Percentiles rank a stretch among this genome's conserved stretches.
phyloP scores from a whole-genome alignment of 2,113 vertebrate species.

The Dicentrarchus labrax region DNA sequence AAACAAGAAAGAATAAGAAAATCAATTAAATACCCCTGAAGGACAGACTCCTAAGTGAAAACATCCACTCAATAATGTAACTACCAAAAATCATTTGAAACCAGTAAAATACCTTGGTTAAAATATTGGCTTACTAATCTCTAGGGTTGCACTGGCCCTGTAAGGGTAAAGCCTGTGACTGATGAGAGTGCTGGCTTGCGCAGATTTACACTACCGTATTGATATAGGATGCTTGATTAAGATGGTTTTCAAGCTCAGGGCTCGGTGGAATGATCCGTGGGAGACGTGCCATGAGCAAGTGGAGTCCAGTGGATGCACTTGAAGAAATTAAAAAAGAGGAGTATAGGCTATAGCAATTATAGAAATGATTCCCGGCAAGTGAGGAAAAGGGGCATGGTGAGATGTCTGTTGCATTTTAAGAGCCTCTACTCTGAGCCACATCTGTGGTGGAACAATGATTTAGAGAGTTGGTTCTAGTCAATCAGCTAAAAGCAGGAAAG shows the following conservation, averaged over 20 bases:
- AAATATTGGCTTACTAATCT: slow-evolving; percentile 67
- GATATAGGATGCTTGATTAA: slow-evolving; percentile 61
- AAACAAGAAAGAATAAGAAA: slow-evolving; percentile 16
- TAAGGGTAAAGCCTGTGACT: slow-evolving; percentile 50
- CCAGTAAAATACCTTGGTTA: slow-evolving; percentile 35
- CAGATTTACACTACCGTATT: slow-evolving; percentile 65
- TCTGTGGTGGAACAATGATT: slow-evolving; percentile 57
- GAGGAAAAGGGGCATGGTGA: slow-evolving; percentile 26
- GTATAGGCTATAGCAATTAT: slow-evolving; percentile 54
- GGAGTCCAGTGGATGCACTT: slow-evolving; percentile 66
- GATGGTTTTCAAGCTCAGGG: slow-evolving; percentile 51
- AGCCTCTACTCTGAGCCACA: slow-evolving; percentile 32
- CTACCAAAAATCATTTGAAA: slow-evolving; percentile 48
- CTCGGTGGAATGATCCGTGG: slow-evolving; percentile 41
- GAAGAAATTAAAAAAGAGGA: slow-evolving; percentile 68
- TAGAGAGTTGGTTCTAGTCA: slow-evolving; percentile 41
- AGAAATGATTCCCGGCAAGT: slow-evolving; percentile 66
- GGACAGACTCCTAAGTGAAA: slow-evolving; percentile 41
- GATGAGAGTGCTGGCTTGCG: slow-evolving; percentile 46
- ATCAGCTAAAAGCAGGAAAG: slow-evolving; percentile 71
- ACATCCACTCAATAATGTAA: slow-evolving; percentile 54
- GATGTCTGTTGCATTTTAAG: slow-evolving; percentile 58
- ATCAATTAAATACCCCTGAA: slow-evolving; percentile 34
- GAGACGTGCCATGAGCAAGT: slow-evolving; percentile 45
- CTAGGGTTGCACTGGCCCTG: slow-evolving; percentile 1